Conservation (phyloP, 2,113 vertebrate genomes). For the Jaculus jaculus region DNA sequence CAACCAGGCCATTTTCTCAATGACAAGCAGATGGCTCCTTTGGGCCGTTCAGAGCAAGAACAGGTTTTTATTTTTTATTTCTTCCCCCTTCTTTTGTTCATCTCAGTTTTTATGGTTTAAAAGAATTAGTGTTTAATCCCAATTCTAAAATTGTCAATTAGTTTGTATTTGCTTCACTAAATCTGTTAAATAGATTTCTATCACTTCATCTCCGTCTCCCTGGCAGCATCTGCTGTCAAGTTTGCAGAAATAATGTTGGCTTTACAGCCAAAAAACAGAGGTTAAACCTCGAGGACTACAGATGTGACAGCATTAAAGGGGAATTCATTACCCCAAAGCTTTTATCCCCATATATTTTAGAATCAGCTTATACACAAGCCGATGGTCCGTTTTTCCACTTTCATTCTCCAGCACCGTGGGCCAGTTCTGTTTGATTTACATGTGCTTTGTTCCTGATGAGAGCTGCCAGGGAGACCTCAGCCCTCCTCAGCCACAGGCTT, state of each 20-base stretch:
- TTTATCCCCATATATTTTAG: constrained; percentile 53
- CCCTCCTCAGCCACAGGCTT: background rate
- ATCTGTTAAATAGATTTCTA: constrained; percentile 78
- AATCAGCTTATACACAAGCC: constrained; percentile 22
- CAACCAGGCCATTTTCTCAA: constrained; percentile 68
- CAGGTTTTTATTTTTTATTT: background rate
- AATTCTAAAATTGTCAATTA: constrained; percentile 80
- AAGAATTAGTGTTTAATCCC: constrained; percentile 76
- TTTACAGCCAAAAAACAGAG: constrained; percentile 72
- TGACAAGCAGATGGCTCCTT: constrained; percentile 77
- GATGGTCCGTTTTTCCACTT: background rate
- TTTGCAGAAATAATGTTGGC: constrained; percentile 74
- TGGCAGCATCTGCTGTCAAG: constrained; percentile 71
- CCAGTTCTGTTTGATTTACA: constrained; percentile 51
- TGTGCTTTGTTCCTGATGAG: background rate
- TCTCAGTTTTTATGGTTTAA: constrained; percentile 76
- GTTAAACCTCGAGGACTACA: constrained; percentile 71
- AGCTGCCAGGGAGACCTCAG: background rate
- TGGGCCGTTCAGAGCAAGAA: constrained; percentile 66
- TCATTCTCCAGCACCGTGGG: background rate
- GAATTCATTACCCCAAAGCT: constrained; percentile 67
- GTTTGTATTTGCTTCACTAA: constrained; percentile 80
- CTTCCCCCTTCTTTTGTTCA: constrained; percentile 57
- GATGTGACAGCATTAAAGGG: constrained; percentile 66
- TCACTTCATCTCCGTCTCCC: constrained; percentile 70